A percentile compares a stretch with the other conserved stretches of the same genome.
These are phyloP conservation scores for Ditylenchus dipsaci DNA, from an alignment of 1,140 invertebrate species.

Conservation along the genomic window DNA sequence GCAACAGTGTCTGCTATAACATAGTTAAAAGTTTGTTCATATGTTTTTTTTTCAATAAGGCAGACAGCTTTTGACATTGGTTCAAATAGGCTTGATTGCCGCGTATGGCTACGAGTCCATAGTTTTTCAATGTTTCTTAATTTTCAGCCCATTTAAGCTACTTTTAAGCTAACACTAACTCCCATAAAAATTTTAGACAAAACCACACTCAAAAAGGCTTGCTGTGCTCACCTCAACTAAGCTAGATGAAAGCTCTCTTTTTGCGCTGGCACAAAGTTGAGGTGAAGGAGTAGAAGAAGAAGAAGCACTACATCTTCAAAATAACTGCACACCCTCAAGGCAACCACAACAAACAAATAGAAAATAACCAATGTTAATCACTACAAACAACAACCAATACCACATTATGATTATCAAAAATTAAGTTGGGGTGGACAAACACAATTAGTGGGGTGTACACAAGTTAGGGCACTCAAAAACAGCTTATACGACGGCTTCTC, in stretches of 20 bases:
- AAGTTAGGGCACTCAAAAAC: neutral
- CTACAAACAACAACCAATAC: neutral
- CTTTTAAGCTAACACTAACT: neutral
- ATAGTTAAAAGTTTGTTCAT: no score
- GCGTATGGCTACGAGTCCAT: no score
- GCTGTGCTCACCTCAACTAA: neutral
- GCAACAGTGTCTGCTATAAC: no score
- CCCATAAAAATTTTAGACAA: neutral
- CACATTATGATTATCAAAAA: neutral
- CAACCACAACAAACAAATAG: neutral
- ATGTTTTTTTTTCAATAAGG: no score
- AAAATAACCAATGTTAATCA: neutral
- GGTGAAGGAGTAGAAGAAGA: no score
- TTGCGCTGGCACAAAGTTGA: neutral
- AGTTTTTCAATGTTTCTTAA: no score
- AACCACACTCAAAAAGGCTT: neutral
- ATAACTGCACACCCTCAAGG: constrained; percentile 13
- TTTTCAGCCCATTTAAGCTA: no score
- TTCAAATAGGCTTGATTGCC: no score
- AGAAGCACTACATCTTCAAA: constrained; percentile 17
- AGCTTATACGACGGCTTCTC: constrained; percentile 55
- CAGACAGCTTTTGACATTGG: no score
- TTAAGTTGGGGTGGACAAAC: constrained; percentile 1
- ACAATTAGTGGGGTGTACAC: neutral
- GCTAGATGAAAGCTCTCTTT: neutral